Evolutionary conservation across 2,888 invertebrate species (phyloP).

Genomic region (Pecten maximus): DNA sequence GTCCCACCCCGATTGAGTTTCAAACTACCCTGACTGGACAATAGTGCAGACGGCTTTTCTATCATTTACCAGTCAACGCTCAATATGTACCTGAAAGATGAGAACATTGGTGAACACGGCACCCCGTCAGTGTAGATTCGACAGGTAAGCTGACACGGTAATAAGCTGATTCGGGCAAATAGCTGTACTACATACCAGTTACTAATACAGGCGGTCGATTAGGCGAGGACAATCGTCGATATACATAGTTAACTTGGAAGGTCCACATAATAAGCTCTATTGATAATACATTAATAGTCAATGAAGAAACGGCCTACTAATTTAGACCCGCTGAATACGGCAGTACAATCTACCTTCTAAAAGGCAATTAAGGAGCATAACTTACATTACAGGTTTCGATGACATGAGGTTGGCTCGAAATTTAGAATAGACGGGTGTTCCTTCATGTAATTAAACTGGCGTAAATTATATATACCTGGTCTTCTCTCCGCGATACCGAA

Average conservation of each 20-base stretch:
- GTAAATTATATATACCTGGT: neutral
- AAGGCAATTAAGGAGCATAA: conserved; percentile 9
- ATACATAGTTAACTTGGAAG: neutral
- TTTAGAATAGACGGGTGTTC: neutral
- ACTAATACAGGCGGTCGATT: neutral
- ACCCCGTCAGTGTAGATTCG: neutral
- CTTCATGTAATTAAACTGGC: neutral
- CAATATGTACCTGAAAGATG: neutral
- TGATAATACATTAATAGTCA: conserved; percentile 11
- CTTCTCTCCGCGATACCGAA: neutral
- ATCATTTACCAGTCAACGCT: conserved; percentile 8
- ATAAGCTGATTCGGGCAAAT: neutral
- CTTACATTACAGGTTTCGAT: conserved; percentile 8
- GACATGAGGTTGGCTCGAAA: neutral
- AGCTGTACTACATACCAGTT: neutral
- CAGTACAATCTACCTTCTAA: neutral
- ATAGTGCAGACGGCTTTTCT: neutral
- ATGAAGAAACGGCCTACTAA: conserved; percentile 20
- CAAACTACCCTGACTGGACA: conserved; percentile 28
- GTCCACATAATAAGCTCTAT: neutral
- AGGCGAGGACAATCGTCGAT: neutral
- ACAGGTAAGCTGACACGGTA: neutral
- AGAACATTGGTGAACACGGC: neutral
- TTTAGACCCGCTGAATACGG: neutral
- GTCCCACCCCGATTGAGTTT: conserved; percentile 23